Evolutionary conservation across 1,140 invertebrate species (phyloP).

Genomic region (Leptinotarsa defecta): DNA sequence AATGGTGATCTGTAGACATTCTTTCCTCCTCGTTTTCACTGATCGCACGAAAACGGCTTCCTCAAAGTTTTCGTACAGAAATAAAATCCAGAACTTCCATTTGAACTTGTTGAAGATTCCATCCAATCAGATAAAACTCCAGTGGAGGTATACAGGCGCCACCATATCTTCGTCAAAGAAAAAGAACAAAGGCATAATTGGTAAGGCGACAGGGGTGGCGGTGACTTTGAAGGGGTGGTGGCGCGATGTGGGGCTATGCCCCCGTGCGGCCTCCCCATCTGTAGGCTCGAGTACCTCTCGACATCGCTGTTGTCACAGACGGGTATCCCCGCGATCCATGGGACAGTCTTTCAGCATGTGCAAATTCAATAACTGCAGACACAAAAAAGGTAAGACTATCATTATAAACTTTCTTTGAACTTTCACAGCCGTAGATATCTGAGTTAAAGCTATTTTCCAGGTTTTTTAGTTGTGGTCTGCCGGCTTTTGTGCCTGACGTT

Average conservation of each 20-base stretch:
- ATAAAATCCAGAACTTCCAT: conserved; percentile 29
- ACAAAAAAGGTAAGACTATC: conserved; percentile 54
- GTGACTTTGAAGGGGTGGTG: conserved; percentile 56
- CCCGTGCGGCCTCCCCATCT: conserved; percentile 45
- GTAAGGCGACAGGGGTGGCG: conserved; percentile 53
- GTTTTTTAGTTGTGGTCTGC: no score
- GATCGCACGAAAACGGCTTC: conserved; percentile 41
- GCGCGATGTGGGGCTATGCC: conserved; percentile 57
- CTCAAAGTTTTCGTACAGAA: conserved; percentile 7
- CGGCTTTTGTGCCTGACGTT: no score
- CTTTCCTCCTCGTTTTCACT: not conserved
- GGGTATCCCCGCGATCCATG: conserved; percentile 51
- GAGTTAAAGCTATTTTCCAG: no score
- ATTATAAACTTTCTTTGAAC: no score
- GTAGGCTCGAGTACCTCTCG: conserved; percentile 39
- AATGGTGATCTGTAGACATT: conserved; percentile 1
- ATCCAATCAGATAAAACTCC: conserved; percentile 18
- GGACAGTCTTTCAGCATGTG: conserved; percentile 57
- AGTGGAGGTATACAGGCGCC: conserved; percentile 13
- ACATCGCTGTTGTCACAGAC: conserved; percentile 35
- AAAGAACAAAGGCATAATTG: conserved; percentile 41
- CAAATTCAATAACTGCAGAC: conserved; percentile 54
- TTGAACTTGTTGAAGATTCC: conserved; percentile 35
- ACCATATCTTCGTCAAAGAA: conserved; percentile 28
- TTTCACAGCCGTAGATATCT: no score